These are phyloP conservation scores for Rhysida immarginata DNA, from an alignment of 1,140 invertebrate species.

Conservation along the genomic window DNA sequence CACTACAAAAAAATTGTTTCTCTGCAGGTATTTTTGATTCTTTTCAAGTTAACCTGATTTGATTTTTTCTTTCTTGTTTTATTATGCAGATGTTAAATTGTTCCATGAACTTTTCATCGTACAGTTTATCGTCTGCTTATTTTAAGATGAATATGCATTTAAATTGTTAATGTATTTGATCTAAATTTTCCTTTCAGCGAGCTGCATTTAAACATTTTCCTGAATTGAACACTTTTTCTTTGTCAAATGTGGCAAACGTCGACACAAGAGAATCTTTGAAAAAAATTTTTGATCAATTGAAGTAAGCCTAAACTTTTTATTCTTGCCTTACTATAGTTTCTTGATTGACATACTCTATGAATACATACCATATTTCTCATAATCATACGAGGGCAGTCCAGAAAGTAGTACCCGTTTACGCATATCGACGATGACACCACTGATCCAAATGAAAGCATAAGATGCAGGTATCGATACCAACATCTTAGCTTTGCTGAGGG, in stretches of 20 bases:
- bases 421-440: slow-evolving; percentile 9
- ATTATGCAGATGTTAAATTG: not conserved
- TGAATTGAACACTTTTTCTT: slow-evolving; percentile 65
- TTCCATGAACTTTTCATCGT: slow-evolving; percentile 4
- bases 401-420: too few relatives aligned
- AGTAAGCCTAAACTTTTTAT: slow-evolving; percentile 32
- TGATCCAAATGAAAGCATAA: too few relatives aligned
- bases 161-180: too few relatives aligned
- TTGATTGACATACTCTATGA: not conserved
- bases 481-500: too few relatives aligned
- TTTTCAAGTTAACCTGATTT: too few relatives aligned
- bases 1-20: slow-evolving; percentile 85
- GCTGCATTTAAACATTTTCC: slow-evolving; percentile 85
- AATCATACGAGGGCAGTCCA: slow-evolving; percentile 10
- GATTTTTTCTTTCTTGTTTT: not conserved
- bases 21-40: slow-evolving; percentile 49
- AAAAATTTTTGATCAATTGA: slow-evolving; percentile 69
- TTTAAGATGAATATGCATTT: too few relatives aligned
- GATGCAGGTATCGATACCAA: too few relatives aligned
- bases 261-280: slow-evolving; percentile 70
- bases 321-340: too few relatives aligned
- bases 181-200: slow-evolving; percentile 44
- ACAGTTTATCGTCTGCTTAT: too few relatives aligned
- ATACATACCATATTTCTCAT: slow-evolving; percentile 6
- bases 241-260: slow-evolving; percentile 86